Base-by-base conservation (phyloP, 2,797 vertebrate species). In the Tenualosa thibaudeaui region DNA sequence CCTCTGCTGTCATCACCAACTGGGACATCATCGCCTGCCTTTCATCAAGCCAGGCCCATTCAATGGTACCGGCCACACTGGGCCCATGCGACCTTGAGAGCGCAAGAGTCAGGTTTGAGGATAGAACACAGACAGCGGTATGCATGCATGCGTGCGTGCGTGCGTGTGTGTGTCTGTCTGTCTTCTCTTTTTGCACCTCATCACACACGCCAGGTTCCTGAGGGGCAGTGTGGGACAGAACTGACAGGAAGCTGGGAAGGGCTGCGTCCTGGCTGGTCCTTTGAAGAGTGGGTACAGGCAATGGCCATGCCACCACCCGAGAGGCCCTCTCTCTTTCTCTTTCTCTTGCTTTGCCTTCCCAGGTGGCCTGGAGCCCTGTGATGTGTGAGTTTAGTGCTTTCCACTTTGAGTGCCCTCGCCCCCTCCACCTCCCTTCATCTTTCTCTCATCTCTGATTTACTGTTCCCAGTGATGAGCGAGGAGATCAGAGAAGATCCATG, bases 361-460 rank as follows among this genome's bases (percentile, higher is more conserved):
- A 65, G 24, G 62, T 65, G 62, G 62, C 62, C 24, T 24, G 9
- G 10, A 24, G 62, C 24, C 24, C 24, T 13, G 62, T 65, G 62
- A 65, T 65, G 62, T 31, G 62, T 31, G 10, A 13, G 8, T 26
- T 65, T 65, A 65, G 26, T 65, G 62, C 62, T 65, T 65, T 65
- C 24, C 62, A 31, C 62, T 65, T 65, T 65, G 24, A 31, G 46
- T 46, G 46, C 46, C 46, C 22, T n/a, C 58, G 5, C 58, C 58
- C 2, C 58, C 58, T n/a, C 7, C 58, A 24, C 24, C 1, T 24
- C 56, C 22, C 56, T 58, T 19, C 56, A 58, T 58, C 56, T 3
- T 22, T 62, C 62, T 65, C 62, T 65, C 62, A 65, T 65, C 62
- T 65, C 62, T 65, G 24, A 65, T 65, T 65, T 65, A 65, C 62